Conservation (phyloP, 1,140 invertebrate species). For the Drosophila repletoides region DNA sequence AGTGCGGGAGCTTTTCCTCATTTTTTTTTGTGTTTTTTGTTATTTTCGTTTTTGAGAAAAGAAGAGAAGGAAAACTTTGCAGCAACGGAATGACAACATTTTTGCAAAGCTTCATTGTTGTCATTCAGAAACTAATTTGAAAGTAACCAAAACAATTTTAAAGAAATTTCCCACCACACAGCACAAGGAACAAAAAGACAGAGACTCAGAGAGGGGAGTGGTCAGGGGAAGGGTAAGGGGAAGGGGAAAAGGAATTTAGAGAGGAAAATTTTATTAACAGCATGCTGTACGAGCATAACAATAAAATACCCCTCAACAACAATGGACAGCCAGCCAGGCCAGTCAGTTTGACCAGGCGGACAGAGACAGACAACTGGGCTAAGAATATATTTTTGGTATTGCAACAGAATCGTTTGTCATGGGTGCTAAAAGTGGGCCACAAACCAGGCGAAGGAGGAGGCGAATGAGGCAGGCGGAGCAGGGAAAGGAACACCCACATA, state of each 20-base stretch:
- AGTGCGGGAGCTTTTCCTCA: slow-evolving; percentile 47
- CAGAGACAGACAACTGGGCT: slow-evolving; percentile 32
- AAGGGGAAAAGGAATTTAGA: neutral
- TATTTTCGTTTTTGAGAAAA: neutral
- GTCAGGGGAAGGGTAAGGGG: neutral
- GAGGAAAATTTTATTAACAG: slow-evolving; percentile 77
- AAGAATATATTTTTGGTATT: slow-evolving; percentile 13
- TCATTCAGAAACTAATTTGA: slow-evolving; percentile 82
- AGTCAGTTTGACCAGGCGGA: slow-evolving; percentile 29
- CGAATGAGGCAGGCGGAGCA: neutral
- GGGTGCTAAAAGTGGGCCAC: too few relatives aligned
- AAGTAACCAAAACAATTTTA: slow-evolving; percentile 82
- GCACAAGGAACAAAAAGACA: slow-evolving; percentile 20
- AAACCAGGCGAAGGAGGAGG: neutral
- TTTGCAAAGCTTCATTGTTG: slow-evolving; percentile 82
- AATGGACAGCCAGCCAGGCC: slow-evolving; percentile 4
- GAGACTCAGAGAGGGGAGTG: too few relatives aligned
- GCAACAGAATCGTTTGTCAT: slow-evolving; percentile 18
- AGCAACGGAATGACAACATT: slow-evolving; percentile 81
- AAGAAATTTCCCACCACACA: slow-evolving; percentile 79
- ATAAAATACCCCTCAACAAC: slow-evolving; percentile 48
- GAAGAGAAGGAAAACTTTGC: slow-evolving; percentile 61
- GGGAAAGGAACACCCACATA: slow-evolving; percentile 14
- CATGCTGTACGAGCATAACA: slow-evolving; percentile 75
- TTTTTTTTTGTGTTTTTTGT: neutral